phyloP scores from a whole-genome alignment of 2,888 invertebrate genomes.

The Heteromurus nitidus region DNA sequence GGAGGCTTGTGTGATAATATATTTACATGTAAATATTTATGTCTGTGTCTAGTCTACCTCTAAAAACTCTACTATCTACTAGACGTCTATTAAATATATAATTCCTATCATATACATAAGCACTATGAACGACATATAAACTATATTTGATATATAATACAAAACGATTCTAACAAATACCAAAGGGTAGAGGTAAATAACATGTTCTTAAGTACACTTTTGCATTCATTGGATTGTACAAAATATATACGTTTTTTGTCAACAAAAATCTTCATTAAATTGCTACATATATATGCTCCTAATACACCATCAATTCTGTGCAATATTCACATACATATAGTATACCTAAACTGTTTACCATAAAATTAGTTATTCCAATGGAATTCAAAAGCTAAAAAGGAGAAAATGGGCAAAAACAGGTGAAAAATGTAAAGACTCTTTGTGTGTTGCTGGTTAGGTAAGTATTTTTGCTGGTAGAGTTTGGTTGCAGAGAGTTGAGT shows the following conservation, averaged over 20 bases:
- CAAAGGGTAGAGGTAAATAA: constrained; percentile 31
- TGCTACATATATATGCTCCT: constrained; percentile 1
- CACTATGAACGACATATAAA: too few species aligned
- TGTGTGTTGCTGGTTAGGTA: too few species aligned
- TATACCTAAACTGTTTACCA: constrained; percentile 4
- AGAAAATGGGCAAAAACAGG: background rate
- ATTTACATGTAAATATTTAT: constrained; percentile 16
- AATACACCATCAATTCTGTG: background rate
- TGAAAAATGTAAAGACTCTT: too few species aligned
- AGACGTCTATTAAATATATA: too few species aligned
- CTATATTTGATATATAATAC: background rate
- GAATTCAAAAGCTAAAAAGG: background rate
- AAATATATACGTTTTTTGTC: constrained; percentile 52
- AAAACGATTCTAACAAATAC: background rate
- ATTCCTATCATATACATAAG: too few species aligned
- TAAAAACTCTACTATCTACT: too few species aligned
- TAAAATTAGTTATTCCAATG: background rate
- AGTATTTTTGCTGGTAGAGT: too few species aligned
- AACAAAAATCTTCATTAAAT: constrained; percentile 29
- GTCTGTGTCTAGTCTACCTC: background rate
- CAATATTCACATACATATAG: too few species aligned
- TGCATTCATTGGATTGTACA: constrained; percentile 51
- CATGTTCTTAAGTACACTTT: background rate
- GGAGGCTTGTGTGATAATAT: constrained; percentile 9
- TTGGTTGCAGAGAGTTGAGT: background rate